Base-by-base conservation (phyloP, 2,113 vertebrate genomes). In the Chaetura pelagica region DNA sequence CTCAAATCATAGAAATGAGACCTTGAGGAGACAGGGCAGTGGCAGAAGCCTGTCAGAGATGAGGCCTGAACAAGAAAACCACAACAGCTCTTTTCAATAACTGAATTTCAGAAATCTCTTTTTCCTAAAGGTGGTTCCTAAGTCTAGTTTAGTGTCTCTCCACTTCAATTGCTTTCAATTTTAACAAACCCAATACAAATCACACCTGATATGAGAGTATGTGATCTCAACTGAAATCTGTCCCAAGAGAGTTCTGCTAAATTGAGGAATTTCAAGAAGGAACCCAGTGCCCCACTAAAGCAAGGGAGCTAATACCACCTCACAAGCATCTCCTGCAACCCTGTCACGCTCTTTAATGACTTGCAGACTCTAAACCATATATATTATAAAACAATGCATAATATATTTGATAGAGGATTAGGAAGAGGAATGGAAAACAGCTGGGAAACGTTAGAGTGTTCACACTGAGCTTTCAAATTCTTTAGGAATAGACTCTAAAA, bases 391-490 rank as follows among this genome's bases (percentile, higher is more conserved):
- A 68, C 75, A 86, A 83, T 32, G 76, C 64, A 58, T 15, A 34
- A 80, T 38, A 7, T 3, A 77, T 30, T 34, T 48, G 85, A 88
- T 32, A 68, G 90, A 77, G 24, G 62, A 76, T 35, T 58, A 79
- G 75, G 27, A 82, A 38, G 32, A 66, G 21, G 51, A 80, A 80
- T 32, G 44, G 73, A 89, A 63, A 93, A 80, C 95, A 95, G 95
- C 94, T 95, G 94, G 92, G 86, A 94, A 92, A 27, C 4, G 67
- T 88, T 69, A 79, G 63, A 79, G 63, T 74, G 64, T 83, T 90
- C 92, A 93, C 88, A 85, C 35, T 17, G 46, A 85, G 88, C 71
- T 76, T 51, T 63, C 88, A 12, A 80, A 84, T 62, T 32, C 88
- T 90, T 82, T 3, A 69, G 82, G 71, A 52, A 61, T 1, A 90